phyloP scores from a whole-genome alignment of 2,888 invertebrate species.

The Galerucella nymphaeae region DNA sequence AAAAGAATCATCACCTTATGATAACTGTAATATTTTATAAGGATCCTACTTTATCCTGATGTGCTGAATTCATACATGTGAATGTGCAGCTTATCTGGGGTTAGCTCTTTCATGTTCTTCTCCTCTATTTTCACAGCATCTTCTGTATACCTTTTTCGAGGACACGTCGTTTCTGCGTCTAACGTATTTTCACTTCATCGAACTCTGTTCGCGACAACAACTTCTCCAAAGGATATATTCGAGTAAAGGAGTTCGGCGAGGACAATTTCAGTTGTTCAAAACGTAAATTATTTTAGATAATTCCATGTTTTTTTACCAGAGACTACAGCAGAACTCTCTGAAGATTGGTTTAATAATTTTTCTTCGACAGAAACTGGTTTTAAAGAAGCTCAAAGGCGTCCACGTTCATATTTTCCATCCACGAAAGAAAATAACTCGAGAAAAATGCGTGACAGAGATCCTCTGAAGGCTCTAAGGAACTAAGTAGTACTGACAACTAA shows the following conservation, averaged over 20 bases:
- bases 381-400: no score
- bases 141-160: slow-evolving; percentile 48
- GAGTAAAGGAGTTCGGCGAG: not conserved
- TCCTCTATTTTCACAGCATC: slow-evolving; percentile 59
- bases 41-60: slow-evolving; percentile 69
- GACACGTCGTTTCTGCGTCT: slow-evolving; percentile 30
- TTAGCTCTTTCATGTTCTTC: slow-evolving; percentile 60
- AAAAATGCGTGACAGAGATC: no score
- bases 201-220: slow-evolving; percentile 54
- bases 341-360: no score
- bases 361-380: no score
- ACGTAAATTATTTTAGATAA: no score
- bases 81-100: slow-evolving; percentile 67
- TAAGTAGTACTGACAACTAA: no score
- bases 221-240: not conserved
- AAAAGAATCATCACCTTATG: slow-evolving; percentile 57
- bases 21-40: slow-evolving; percentile 64
- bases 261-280: not conserved
- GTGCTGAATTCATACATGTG: slow-evolving; percentile 80
- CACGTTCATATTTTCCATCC: not conserved
- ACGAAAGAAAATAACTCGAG: no score
- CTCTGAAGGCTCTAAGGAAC: no score
- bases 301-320: no score
- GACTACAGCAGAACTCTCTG: no score
- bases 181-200: slow-evolving; percentile 44